These are phyloP conservation scores for Capra hircus DNA, from an alignment of 2,113 vertebrate genomes.

Conservation along the genomic window DNA sequence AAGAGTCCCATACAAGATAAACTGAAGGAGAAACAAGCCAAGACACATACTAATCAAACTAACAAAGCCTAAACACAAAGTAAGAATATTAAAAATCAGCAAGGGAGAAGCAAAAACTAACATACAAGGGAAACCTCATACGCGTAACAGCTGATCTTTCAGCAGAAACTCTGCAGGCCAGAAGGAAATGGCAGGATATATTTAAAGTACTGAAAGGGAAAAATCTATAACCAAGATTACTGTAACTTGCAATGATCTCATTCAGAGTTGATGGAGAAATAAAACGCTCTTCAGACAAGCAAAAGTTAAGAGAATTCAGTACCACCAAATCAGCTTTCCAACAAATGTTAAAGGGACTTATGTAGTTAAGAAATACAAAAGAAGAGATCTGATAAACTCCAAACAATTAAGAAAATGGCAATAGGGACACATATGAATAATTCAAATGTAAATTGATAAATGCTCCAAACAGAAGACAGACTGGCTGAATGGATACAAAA, in stretches of 20 bases:
- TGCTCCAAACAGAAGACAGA: neutral
- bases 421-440: neutral
- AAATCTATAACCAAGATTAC: neutral
- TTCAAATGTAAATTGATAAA: neutral
- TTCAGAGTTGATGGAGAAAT: neutral
- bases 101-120: neutral
- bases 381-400: neutral
- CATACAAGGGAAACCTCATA: neutral
- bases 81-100: neutral
- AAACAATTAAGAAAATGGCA: neutral
- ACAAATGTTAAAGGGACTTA: neutral
- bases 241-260: neutral
- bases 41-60: neutral
- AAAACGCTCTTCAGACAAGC: neutral
- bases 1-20: neutral
- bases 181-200: neutral
- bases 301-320: neutral
- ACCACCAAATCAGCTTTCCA: neutral
- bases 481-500: neutral
- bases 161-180: neutral
- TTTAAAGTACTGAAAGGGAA: neutral
- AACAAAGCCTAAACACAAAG: neutral
- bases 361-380: neutral
- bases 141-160: neutral
- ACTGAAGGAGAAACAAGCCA: neutral